Percentiles rank a stretch among this genome's conserved stretches.
Conservation (phyloP, 2,113 vertebrate species). For the Ivindomyrus marchei region DNA sequence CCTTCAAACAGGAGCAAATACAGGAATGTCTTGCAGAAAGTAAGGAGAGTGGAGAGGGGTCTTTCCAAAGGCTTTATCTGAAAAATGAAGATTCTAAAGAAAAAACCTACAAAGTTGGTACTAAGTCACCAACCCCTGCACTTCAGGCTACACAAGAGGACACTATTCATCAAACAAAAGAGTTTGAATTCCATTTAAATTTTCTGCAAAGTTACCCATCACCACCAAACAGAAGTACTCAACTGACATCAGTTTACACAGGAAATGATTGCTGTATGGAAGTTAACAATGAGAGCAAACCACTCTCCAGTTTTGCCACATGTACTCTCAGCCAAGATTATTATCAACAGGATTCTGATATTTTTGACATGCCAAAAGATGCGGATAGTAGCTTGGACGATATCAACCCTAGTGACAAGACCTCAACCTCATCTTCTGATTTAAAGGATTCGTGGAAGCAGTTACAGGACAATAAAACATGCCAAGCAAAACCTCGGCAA, state of each 20-base stretch:
- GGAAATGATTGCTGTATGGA: background rate
- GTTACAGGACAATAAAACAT: background rate
- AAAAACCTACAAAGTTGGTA: background rate
- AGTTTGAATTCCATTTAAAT: background rate
- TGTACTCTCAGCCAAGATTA: background rate
- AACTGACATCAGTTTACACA: background rate
- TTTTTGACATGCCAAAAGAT: background rate
- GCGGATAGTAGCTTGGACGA: background rate
- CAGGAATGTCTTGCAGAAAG: background rate
- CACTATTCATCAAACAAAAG: background rate
- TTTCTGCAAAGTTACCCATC: background rate
- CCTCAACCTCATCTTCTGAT: background rate
- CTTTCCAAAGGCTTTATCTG: background rate
- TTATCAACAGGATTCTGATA: background rate
- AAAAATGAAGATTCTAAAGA: background rate
- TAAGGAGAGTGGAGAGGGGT: background rate
- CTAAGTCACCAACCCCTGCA: background rate
- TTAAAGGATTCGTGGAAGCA: background rate
- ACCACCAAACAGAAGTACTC: background rate
- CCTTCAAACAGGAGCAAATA: background rate
- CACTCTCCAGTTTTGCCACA: background rate
- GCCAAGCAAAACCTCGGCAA: slow-evolving; percentile 22
- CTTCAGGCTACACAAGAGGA: background rate
- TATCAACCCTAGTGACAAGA: background rate
- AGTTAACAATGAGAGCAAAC: background rate